Base-by-base conservation (phyloP, 2,888 invertebrate genomes). In the Plutella xylostella region DNA sequence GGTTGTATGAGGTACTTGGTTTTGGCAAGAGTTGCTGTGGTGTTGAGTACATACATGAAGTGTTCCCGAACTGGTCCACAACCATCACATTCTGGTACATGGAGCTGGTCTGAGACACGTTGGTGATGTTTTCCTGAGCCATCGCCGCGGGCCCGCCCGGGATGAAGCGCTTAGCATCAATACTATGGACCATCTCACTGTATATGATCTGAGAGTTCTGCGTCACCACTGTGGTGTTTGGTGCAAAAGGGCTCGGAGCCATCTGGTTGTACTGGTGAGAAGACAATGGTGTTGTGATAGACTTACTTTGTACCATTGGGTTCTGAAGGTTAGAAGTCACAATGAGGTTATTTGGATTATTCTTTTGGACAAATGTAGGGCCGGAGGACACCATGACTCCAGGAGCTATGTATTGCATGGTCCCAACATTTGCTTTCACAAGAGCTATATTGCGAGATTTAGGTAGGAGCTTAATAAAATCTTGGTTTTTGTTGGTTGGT, bases 51-150 rank as follows among this genome's bases (percentile, higher is more conserved):
- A 83, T 73, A 55, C 80, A 82, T 2, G 83, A 76, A 18, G 76
- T 63, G 51, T 78, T 78, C 2, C 80, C 77, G 63, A 71, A 79
- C 47, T 77, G 83, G 51, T 83, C 82, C 14, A 83, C 68, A 7
- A 84, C 74, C 82, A 84, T 80, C 20, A 84, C 68, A 67, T 83
- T 84, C 50, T 82, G 83, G 57, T 82, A 83, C 66, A 82, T 59
- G 3, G 82, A 72, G 51, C 68, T 72, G 25, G 69, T 63, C 54
- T 77, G 78, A 39, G 77, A 61, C 28, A 76, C 63, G 60, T 73
- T 77, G 39, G 73, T 59, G 35, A 74, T 62, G 60, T 72, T 78
- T 42, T 78, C 74, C 48, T 70, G 70, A 33, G 65, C 59, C 1
- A 77, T 62, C 0, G 73, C 66, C 33, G 75, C 56, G 17, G 79